Conservation (phyloP, 2,888 invertebrate species). For the Rhagonycha fulva region DNA sequence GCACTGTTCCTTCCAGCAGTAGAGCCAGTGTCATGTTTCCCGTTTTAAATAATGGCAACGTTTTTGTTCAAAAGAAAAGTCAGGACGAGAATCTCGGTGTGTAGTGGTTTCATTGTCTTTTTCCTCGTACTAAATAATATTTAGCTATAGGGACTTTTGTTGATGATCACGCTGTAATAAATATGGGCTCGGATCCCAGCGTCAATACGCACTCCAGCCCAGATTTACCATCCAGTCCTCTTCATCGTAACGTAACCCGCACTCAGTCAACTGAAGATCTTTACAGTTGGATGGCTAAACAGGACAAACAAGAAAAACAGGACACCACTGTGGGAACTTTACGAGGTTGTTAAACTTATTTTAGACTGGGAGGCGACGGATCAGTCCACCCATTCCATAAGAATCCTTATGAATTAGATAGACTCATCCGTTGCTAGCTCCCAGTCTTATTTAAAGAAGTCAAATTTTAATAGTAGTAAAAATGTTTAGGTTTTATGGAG, state of each 20-base stretch:
- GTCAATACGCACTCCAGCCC: constrained; percentile 56
- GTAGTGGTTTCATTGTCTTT: neutral
- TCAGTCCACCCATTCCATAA: neutral
- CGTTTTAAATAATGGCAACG: constrained; percentile 58
- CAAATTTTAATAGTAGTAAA: neutral
- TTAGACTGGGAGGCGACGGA: neutral
- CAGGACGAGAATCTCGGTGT: constrained; percentile 53
- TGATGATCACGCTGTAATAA: constrained; percentile 62
- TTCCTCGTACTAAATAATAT: constrained; percentile 2
- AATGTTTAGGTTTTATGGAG: constrained; percentile 46
- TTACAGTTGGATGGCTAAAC: constrained; percentile 96
- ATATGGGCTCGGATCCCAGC: constrained; percentile 71
- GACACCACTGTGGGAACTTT: constrained; percentile 17
- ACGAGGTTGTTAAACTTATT: constrained; percentile 8
- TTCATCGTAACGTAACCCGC: constrained; percentile 46
- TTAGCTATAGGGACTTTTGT: constrained; percentile 76
- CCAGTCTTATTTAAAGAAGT: neutral
- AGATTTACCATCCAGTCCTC: constrained; percentile 52
- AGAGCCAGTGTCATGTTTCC: constrained; percentile 72
- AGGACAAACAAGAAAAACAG: constrained; percentile 52
- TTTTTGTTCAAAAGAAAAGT: constrained; percentile 62
- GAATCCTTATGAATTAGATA: neutral
- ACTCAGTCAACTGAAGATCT: constrained; percentile 70
- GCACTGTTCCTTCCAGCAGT: constrained; percentile 67
- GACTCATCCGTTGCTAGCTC: neutral